A percentile compares a stretch with the other conserved stretches of the same genome.
Evolutionary conservation across 2,797 vertebrate species (phyloP).

Genomic region (Rachycentron canadum): DNA sequence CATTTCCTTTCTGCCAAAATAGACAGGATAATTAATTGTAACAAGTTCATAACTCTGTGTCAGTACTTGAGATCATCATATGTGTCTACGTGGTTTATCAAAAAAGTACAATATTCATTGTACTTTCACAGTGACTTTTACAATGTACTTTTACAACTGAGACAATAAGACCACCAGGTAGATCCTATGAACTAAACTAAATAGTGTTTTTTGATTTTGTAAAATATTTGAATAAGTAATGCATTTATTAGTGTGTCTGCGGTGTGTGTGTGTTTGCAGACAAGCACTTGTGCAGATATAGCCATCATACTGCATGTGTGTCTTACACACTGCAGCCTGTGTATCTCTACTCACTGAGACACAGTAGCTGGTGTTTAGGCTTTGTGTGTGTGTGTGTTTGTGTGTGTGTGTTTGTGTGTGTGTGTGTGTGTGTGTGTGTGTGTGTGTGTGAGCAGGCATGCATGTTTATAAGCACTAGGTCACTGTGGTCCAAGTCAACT

Average conservation of each 20-base stretch:
- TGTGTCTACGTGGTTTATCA: not conserved
- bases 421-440: not conserved
- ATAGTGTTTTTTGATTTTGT: not conserved
- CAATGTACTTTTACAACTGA: too few species aligned
- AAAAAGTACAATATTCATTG: conserved; percentile 10
- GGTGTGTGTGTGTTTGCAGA: not conserved
- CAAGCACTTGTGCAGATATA: not conserved
- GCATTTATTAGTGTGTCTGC: not conserved
- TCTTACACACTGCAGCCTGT: not conserved
- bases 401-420: too few species aligned
- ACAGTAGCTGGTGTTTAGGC: too few species aligned
- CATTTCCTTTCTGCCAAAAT: conserved; percentile 57
- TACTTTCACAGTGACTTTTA: too few species aligned
- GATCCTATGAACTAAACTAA: conserved; percentile 1
- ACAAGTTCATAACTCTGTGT: conserved; percentile 28
- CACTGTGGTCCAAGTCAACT: not conserved
- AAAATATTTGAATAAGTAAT: not conserved
- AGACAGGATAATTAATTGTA: conserved; percentile 37
- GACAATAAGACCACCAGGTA: not conserved
- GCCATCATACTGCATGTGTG: not conserved
- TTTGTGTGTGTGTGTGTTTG: too few species aligned
- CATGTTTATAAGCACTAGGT: conserved; percentile 18
- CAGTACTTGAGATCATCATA: conserved; percentile 2
- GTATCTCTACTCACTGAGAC: not conserved
- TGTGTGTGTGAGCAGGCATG: not conserved